Conservation (phyloP, 1,140 invertebrate genomes). For the Portunus trituberculatus region DNA sequence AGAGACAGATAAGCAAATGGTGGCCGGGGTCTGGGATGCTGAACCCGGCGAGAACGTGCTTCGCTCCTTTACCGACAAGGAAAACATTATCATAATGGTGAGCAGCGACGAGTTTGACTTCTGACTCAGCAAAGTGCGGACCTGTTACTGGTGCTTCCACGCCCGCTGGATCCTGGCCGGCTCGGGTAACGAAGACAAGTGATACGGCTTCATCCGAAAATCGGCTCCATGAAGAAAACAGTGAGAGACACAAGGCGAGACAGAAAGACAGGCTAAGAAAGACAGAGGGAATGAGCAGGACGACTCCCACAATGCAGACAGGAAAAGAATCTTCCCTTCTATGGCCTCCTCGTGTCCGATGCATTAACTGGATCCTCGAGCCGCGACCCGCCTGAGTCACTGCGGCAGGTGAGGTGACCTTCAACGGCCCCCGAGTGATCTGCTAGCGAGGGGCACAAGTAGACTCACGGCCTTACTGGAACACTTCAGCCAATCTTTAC, state of each 20-base stretch:
- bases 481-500: background rate
- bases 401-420: background rate
- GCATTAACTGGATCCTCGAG: background rate
- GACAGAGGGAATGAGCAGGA: slow-evolving; percentile 9
- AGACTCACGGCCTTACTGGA: background rate
- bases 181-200: background rate
- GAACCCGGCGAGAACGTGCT: background rate
- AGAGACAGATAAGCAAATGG: slow-evolving; percentile 12
- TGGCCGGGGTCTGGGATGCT: background rate
- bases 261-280: slow-evolving; percentile 10
- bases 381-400: background rate
- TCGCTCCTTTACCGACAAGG: slow-evolving; percentile 9
- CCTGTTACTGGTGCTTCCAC: background rate
- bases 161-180: background rate
- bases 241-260: background rate
- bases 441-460: background rate
- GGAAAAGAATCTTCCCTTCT: background rate
- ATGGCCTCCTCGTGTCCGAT: background rate
- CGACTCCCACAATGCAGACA: background rate
- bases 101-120: slow-evolving; percentile 1
- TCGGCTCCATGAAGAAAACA: background rate
- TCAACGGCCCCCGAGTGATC: background rate
- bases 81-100: slow-evolving; percentile 23
- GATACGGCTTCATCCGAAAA: background rate
- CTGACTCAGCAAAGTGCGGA: slow-evolving; percentile 5